Evolutionary conservation across 2,888 invertebrate genomes (phyloP).

Genomic region (Folsomia candida): DNA sequence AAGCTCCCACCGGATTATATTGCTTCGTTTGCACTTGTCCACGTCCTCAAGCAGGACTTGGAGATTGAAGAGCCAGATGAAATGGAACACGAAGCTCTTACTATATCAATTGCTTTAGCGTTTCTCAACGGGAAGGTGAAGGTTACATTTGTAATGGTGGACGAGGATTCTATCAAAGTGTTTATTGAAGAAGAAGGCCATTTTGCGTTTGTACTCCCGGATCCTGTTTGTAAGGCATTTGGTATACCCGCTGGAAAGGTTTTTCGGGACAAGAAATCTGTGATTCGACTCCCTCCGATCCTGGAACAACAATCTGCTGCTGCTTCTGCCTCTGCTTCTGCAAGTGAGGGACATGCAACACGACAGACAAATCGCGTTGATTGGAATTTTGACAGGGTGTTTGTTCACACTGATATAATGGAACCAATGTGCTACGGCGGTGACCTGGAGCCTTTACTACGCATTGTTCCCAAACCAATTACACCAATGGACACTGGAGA

Average conservation of each 20-base stretch:
- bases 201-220: not conserved
- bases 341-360: not conserved
- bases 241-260: not conserved
- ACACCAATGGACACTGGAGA: not conserved
- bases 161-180: not conserved
- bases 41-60: not conserved
- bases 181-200: not conserved
- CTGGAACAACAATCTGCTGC: not conserved
- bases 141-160: not conserved
- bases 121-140: not conserved
- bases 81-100: not conserved
- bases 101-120: not conserved
- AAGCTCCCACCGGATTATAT: not conserved
- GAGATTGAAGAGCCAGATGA: not conserved
- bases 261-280: not conserved
- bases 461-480: not conserved
- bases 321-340: not conserved
- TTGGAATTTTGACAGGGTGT: not conserved
- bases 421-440: not conserved
- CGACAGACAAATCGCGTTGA: not conserved
- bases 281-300: not conserved
- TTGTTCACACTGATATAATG: not conserved
- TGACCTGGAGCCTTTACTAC: not conserved
- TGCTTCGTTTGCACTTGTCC: not conserved
- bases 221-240: not conserved